phyloP scores from a whole-genome alignment of 2,888 invertebrate species.

The Pseudococcus viburni region DNA sequence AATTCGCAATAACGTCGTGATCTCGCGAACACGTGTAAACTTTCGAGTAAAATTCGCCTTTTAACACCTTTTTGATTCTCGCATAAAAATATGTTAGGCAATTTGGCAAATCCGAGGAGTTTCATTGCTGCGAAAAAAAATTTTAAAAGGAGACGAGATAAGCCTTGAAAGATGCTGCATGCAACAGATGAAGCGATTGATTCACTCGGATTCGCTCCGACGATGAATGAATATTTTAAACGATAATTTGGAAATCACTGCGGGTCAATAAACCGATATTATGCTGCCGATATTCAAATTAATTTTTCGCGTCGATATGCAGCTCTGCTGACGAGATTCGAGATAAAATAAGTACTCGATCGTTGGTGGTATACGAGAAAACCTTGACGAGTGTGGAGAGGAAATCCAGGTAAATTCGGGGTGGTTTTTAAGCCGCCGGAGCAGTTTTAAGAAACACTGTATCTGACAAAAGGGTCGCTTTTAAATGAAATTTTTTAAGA shows the following conservation, averaged over 20 bases:
- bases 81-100: background rate
- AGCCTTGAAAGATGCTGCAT: background rate
- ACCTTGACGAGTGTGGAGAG: background rate
- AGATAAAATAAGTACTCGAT: background rate
- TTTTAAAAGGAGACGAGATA: no score
- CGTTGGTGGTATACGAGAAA: background rate
- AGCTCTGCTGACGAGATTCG: no score
- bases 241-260: constrained; percentile 54
- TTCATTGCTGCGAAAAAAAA: background rate
- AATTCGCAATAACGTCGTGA: background rate
- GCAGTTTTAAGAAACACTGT: constrained; percentile 53
- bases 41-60: background rate
- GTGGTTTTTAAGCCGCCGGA: constrained; percentile 19
- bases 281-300: constrained; percentile 4
- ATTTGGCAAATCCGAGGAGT: background rate
- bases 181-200: background rate
- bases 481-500: constrained; percentile 50
- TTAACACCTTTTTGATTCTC: background rate
- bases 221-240: background rate
- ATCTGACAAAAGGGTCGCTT: constrained; percentile 24
- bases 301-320: constrained; percentile 7
- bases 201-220: background rate
- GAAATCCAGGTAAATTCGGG: background rate
- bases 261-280: constrained; percentile 45
- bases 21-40: background rate